Conservation (phyloP, 2,797 vertebrate genomes). For the Anguilla anguilla region DNA sequence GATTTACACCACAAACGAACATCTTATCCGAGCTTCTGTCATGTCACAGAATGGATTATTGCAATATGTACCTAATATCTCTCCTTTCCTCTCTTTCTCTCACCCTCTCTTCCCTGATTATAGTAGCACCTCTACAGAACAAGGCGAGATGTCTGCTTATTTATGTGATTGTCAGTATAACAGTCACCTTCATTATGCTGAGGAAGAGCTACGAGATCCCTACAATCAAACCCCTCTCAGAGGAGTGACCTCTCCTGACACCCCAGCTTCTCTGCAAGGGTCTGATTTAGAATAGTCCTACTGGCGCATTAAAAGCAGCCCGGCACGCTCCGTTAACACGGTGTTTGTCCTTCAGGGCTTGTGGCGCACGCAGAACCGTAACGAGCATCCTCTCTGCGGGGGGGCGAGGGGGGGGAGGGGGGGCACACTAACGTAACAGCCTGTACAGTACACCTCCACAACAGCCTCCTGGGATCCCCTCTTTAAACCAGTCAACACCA, state of each 20-base stretch:
- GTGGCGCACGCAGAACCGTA: constrained; percentile 46
- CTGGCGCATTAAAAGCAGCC: constrained; percentile 52
- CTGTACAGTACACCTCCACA: constrained; percentile 37
- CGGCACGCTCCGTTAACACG: constrained; percentile 43
- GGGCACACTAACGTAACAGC: constrained; percentile 33
- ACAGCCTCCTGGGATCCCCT: constrained; percentile 45
- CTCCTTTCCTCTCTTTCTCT: constrained; percentile 28
- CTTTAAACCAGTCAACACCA: constrained; percentile 44
- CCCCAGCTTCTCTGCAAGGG: not conserved
- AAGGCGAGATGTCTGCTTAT: not conserved
- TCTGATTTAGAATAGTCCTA: constrained; percentile 48
- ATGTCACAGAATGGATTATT: not conserved
- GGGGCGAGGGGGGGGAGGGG: not conserved
- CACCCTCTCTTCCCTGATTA: not conserved
- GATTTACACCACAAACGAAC: not conserved
- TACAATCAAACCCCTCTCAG: not conserved
- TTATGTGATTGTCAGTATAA: not conserved
- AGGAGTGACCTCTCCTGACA: not conserved
- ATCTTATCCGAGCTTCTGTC: constrained; percentile 7
- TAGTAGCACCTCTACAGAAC: not conserved
- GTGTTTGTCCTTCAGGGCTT: constrained; percentile 55
- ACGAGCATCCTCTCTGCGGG: constrained; percentile 5
- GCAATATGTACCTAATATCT: not conserved
- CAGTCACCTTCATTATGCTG: not conserved
- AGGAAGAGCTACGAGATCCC: not conserved